A percentile compares a stretch with the other conserved stretches of the same genome.
phyloP scores from a whole-genome alignment of 2,113 vertebrate species.

The Coryphaenoides rupestris region DNA sequence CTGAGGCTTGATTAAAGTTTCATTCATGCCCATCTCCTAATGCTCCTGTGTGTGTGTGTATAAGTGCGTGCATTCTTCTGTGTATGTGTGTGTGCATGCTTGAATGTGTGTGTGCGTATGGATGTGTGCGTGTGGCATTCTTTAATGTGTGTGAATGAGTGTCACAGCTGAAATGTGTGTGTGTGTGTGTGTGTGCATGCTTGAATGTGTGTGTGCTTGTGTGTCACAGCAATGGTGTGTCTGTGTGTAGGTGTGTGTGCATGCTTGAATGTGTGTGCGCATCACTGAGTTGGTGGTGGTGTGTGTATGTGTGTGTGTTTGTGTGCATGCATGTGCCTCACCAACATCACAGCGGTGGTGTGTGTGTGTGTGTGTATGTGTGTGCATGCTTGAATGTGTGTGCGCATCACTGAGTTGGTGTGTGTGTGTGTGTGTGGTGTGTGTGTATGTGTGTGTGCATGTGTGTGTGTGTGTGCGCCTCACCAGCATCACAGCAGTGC shows the following conservation, averaged over 20 bases:
- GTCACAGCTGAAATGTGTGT: too few relatives aligned
- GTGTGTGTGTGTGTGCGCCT: slow-evolving; percentile 29
- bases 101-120: too few relatives aligned
- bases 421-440: slow-evolving; percentile 10
- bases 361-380: slow-evolving; percentile 1
- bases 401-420: not conserved
- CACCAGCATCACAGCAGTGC: slow-evolving; percentile 25
- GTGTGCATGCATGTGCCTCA: too few relatives aligned
- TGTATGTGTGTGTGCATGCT: not conserved
- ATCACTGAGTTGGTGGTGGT: too few relatives aligned
- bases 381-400: not conserved
- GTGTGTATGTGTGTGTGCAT: slow-evolving; percentile 2
- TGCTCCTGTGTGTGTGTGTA: slow-evolving; percentile 26
- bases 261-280: too few relatives aligned
- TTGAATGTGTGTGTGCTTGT: not conserved
- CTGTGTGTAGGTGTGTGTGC: too few relatives aligned
- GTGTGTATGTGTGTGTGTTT: slow-evolving; percentile 14
- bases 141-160: not conserved
- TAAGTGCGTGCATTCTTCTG: too few relatives aligned
- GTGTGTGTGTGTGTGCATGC: not conserved
- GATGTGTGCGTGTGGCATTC: too few relatives aligned
- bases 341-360: not conserved
- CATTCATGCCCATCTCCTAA: slow-evolving; percentile 77
- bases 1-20: slow-evolving; percentile 86
- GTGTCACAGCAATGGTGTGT: not conserved